A percentile compares a stretch with the other conserved stretches of the same genome.
Evolutionary conservation across 2,888 invertebrate species (phyloP).

Genomic region (Rambutsinella grinnellia): DNA sequence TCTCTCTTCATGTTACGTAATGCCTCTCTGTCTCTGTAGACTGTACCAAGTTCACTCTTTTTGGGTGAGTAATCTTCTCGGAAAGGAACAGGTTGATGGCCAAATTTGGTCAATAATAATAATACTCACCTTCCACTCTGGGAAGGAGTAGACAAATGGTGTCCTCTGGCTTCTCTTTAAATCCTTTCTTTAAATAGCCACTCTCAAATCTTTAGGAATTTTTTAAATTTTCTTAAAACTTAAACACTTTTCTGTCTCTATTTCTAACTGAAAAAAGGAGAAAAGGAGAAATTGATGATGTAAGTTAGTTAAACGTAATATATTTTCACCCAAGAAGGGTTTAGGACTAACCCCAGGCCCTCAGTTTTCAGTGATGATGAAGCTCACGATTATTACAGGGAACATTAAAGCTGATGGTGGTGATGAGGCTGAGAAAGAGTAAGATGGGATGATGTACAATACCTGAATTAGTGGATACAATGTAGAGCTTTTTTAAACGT

Average conservation of each 20-base stretch:
- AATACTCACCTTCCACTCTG: constrained; percentile 1
- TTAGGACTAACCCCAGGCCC: background rate
- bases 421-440: background rate
- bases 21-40: too few relatives aligned
- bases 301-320: too few relatives aligned
- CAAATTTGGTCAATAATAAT: constrained; percentile 66
- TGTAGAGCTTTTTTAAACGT: too few relatives aligned
- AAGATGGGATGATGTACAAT: background rate
- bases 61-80: constrained; percentile 51
- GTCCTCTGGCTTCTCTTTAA: too few relatives aligned
- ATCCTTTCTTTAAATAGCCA: too few relatives aligned
- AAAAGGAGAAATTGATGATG: background rate
- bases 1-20: too few relatives aligned
- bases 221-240: background rate
- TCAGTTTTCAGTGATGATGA: background rate
- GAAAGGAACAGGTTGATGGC: constrained; percentile 51
- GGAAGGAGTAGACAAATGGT: too few relatives aligned
- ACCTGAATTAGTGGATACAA: background rate
- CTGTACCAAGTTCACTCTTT: too few relatives aligned
- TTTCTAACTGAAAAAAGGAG: background rate
- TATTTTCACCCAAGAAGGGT: too few relatives aligned
- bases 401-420: background rate
- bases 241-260: background rate
- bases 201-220: too few relatives aligned
- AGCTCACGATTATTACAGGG: background rate